phyloP scores from a whole-genome alignment of 2,888 invertebrate genomes.

The Pterobdella sp. region DNA sequence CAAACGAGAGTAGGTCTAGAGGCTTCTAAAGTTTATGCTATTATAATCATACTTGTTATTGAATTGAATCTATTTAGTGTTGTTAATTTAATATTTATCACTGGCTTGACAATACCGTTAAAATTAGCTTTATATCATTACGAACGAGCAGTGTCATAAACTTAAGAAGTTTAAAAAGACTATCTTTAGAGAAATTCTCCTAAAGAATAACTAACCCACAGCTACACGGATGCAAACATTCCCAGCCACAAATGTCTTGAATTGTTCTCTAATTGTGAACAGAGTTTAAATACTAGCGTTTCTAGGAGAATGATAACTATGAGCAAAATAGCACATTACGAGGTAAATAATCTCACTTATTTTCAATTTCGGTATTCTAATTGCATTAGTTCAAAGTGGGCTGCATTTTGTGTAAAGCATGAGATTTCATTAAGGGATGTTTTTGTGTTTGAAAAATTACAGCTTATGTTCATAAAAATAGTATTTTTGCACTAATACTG shows the following conservation, averaged over 20 bases:
- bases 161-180: too few relatives aligned
- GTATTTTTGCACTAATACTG: too few relatives aligned
- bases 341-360: conserved; percentile 22
- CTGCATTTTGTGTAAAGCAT: neutral
- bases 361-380: too few relatives aligned
- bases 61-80: too few relatives aligned
- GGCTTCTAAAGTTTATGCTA: too few relatives aligned
- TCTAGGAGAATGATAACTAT: conserved; percentile 77
- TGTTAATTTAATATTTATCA: too few relatives aligned
- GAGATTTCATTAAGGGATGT: neutral
- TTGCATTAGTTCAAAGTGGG: neutral
- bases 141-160: too few relatives aligned
- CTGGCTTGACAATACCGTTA: too few relatives aligned
- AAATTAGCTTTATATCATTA: too few relatives aligned
- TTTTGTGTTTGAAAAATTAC: too few relatives aligned
- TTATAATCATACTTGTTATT: too few relatives aligned
- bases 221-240: conserved; percentile 57
- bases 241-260: conserved; percentile 72
- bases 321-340: conserved; percentile 58
- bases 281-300: conserved; percentile 70
- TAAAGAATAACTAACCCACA: conserved; percentile 35
- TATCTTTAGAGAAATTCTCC: neutral
- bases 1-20: conserved; percentile 50
- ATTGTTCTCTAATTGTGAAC: conserved; percentile 78
- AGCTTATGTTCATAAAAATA: too few relatives aligned